Evolutionary conservation across 2,113 vertebrate genomes (phyloP).

Genomic region (Greenwoodochromis staneri): DNA sequence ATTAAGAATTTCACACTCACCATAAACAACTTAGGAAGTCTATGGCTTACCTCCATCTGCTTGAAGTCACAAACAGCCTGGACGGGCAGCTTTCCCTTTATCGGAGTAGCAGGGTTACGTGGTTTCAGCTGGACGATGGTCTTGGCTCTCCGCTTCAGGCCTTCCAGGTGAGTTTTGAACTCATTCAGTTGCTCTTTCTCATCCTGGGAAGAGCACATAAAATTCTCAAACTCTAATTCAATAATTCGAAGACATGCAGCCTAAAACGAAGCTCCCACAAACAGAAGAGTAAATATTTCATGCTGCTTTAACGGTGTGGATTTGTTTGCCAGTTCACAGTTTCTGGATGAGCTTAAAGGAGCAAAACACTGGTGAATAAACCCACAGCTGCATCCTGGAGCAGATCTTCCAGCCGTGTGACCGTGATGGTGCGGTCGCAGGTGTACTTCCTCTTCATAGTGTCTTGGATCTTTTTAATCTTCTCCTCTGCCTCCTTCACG

Average conservation of each 20-base stretch:
- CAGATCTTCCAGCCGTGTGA: constrained; percentile 86
- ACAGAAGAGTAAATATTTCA: background rate
- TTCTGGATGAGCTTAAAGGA: background rate
- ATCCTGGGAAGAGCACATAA: constrained; percentile 64
- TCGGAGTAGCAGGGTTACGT: constrained; percentile 65
- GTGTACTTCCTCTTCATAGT: constrained; percentile 82
- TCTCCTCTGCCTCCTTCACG: constrained; percentile 80
- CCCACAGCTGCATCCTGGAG: constrained; percentile 83
- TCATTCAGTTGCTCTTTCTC: constrained; percentile 85
- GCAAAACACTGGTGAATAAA: background rate
- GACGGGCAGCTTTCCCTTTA: constrained; percentile 73
- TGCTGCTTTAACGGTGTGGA: accelerated
- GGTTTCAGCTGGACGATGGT: constrained; percentile 85
- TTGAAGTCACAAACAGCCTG: constrained; percentile 93
- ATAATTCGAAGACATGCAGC: background rate
- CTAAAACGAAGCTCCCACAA: background rate
- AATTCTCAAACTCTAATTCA: background rate
- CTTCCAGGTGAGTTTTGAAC: constrained; percentile 77
- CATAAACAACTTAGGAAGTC: background rate
- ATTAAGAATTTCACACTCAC: background rate
- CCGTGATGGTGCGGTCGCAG: constrained; percentile 82
- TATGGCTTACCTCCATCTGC: constrained; percentile 82
- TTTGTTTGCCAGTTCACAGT: background rate
- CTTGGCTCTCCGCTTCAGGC: constrained; percentile 79
- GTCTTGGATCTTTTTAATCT: constrained; percentile 81